Evolutionary conservation across 1,140 invertebrate species (phyloP), one percentile per base, ranked within the genome.

Genomic region (Drosophila triauraria): DNA sequence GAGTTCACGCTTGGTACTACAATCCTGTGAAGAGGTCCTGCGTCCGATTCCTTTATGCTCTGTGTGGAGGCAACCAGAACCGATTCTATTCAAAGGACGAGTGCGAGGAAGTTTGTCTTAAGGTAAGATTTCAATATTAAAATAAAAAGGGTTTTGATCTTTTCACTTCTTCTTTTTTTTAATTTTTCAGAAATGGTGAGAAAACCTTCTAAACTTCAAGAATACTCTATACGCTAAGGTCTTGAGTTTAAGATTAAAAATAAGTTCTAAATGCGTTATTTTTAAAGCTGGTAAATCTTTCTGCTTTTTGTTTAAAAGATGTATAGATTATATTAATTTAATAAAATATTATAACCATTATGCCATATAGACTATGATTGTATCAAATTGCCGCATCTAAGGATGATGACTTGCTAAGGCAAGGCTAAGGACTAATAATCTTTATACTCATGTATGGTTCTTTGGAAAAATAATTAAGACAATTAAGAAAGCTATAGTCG

Each of bases 31-130:
- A 3, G 7, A 62, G 12, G 12, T 0, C 1, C 0, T 62, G 60
- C 23, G 1, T 2, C 2, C n/a, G 60, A 30, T 61, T 61, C 8
- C 0, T 0, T 4, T 53, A 61, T 61, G 46, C 30, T 6, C 10
- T 61, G 1, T 61, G 59, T 51, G 59, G 23, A 6, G 59, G 59
- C 8, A 51, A 61, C n/a, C 3, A 1, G 9, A 61, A 61, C 25
- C 46, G 59, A 32, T 61, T 61, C 46, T 23, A 35, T 5, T 13
- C 59, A 5, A 13, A 10, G 15, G 5, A 10, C 0, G 59, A 61
- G 23, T 61, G 59, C 59, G 30, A 38, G 30, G 23, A 13, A 4
- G 0, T 61, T 38, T 61, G 59, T 25, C 47, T 17, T 3, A 13
- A 1, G 10, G 59, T 61, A n/a, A 12, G 17, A 15, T 20, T 13